A percentile compares a stretch with the other conserved stretches of the same genome.
phyloP scores from a whole-genome alignment of 2,888 invertebrate species.

The Apamea anceps region DNA sequence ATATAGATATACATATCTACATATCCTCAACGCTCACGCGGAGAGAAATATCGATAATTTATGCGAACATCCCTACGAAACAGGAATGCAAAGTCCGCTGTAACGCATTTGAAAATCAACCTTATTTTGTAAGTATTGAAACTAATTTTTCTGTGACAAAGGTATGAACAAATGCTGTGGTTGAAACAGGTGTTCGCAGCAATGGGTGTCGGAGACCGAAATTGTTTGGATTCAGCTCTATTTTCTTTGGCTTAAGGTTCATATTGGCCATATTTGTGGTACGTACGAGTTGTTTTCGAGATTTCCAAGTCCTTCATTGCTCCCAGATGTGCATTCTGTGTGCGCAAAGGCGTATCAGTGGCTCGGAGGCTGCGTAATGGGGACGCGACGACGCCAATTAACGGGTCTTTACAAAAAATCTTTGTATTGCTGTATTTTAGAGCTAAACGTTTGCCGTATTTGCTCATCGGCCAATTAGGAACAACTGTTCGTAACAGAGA shows the following conservation, averaged over 20 bases:
- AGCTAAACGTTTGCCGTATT: constrained; percentile 54
- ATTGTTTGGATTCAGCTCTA: constrained; percentile 61
- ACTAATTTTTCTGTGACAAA: constrained; percentile 63
- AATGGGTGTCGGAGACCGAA: constrained; percentile 73
- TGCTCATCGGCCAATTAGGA: constrained; percentile 55
- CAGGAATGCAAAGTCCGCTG: constrained; percentile 82
- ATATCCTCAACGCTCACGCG: constrained; percentile 78
- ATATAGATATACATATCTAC: too few relatives aligned
- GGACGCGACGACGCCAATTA: constrained; percentile 85
- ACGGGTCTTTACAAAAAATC: constrained; percentile 77
- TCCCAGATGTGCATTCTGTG: constrained; percentile 89
- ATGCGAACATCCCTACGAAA: constrained; percentile 89
- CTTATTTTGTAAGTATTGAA: constrained; percentile 38
- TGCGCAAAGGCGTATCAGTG: constrained; percentile 85
- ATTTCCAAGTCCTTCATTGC: constrained; percentile 78
- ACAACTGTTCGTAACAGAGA: constrained; percentile 33
- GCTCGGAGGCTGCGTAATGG: constrained; percentile 81
- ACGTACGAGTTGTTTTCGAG: constrained; percentile 65
- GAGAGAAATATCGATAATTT: constrained; percentile 89
- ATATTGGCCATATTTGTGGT: constrained; percentile 46
- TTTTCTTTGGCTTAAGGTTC: neutral
- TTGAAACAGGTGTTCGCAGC: constrained; percentile 89
- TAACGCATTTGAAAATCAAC: constrained; percentile 64
- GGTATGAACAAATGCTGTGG: constrained; percentile 81
- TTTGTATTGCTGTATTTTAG: constrained; percentile 64